phyloP scores from a whole-genome alignment of 2,113 vertebrate genomes.

The Poeciliopsis prolifica region DNA sequence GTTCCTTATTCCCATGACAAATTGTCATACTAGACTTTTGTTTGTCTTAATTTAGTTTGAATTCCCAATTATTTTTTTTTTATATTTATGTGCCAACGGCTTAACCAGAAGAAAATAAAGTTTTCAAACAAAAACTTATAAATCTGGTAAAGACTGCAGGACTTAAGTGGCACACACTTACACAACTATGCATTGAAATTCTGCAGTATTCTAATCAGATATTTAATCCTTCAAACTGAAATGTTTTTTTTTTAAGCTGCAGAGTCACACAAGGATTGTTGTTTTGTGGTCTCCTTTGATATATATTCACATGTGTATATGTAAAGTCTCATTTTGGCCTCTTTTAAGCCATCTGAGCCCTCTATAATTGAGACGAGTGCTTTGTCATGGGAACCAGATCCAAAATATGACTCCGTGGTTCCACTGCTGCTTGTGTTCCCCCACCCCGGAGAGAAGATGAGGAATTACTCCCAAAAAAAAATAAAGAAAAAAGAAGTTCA shows the following conservation, averaged over 20 bases:
- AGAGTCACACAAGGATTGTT: too few species aligned
- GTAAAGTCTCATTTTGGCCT: conserved; percentile 6
- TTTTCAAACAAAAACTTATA: too few species aligned
- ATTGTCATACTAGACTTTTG: too few species aligned
- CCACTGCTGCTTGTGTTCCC: conserved; percentile 80
- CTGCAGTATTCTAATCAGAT: too few species aligned
- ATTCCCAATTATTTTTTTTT: too few species aligned
- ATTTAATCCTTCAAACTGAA: neutral
- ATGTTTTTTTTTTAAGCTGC: neutral
- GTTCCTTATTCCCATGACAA: too few species aligned
- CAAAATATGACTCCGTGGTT: conserved; percentile 93
- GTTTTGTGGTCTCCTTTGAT: neutral
- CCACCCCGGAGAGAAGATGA: conserved; percentile 82
- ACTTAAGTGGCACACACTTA: too few species aligned
- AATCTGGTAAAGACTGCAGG: too few species aligned
- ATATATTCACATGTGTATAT: neutral
- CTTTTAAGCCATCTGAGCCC: conserved; percentile 81
- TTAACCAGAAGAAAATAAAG: too few species aligned
- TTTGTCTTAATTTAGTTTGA: too few species aligned
- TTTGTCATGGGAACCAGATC: conserved; percentile 90
- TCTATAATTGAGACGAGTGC: conserved; percentile 79
- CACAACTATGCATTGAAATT: too few species aligned
- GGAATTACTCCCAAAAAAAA: conserved; percentile 86
- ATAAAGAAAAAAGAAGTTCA: conserved; percentile 24
- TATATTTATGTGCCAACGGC: too few species aligned